A percentile compares a stretch with the other conserved stretches of the same genome.
phyloP scores from a whole-genome alignment of 2,797 vertebrate species.

The Cryptoprocta ferox region DNA sequence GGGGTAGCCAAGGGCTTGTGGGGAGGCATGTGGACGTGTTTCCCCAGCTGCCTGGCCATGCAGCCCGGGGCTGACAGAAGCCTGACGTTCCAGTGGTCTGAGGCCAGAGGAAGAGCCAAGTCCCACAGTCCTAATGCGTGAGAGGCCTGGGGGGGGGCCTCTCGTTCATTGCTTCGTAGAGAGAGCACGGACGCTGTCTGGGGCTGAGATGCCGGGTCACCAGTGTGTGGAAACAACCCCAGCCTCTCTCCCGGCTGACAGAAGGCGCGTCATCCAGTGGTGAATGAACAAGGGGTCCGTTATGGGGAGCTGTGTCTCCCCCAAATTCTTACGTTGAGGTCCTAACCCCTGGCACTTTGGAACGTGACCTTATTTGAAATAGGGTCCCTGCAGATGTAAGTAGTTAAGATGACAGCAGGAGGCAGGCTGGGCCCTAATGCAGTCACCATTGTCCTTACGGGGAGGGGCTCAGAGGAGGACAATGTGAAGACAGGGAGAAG shows the following conservation, averaged over 20 bases:
- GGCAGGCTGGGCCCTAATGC: not conserved
- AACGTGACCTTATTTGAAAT: not conserved
- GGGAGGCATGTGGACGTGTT: not conserved
- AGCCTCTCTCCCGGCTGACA: fast-evolving
- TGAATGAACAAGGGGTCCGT: not conserved
- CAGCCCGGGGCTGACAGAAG: not conserved
- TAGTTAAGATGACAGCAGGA: no score
- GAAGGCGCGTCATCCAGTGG: not conserved
- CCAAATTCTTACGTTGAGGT: no score
- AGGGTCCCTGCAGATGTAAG: not conserved
- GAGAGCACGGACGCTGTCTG: fast-evolving
- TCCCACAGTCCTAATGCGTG: no score
- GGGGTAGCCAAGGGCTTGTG: not conserved
- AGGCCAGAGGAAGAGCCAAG: not conserved
- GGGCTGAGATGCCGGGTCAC: not conserved
- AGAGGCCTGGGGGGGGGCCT: not conserved
- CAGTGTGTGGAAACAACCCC: not conserved
- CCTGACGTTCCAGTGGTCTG: fast-evolving
- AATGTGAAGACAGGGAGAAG: not conserved
- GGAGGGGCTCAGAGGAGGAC: not conserved
- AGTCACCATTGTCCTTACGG: fast-evolving
- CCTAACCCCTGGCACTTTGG: not conserved
- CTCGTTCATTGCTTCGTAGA: fast-evolving
- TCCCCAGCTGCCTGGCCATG: not conserved
- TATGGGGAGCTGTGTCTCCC: not conserved